These are phyloP conservation scores for Temnothorax longispinosus DNA, from an alignment of 1,140 invertebrate species.

Conservation along the genomic window DNA sequence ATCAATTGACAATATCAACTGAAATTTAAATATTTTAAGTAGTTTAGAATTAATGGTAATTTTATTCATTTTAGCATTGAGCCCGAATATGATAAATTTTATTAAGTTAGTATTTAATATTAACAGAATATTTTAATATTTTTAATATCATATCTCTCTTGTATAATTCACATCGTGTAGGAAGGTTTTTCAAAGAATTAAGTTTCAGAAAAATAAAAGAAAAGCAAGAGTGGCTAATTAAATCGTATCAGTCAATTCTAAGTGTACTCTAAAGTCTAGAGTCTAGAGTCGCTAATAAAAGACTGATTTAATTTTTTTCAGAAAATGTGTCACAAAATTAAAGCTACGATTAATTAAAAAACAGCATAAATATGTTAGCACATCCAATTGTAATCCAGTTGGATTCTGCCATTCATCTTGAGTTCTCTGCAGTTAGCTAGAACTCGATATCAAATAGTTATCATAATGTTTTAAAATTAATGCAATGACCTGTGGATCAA, in stretches of 20 bases:
- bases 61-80: background rate
- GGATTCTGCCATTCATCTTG: background rate
- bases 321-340: background rate
- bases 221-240: background rate
- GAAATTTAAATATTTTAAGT: background rate
- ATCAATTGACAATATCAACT: too few species aligned
- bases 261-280: background rate
- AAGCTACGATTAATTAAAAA: background rate
- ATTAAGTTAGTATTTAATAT: background rate
- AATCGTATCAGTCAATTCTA: background rate
- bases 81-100: background rate
- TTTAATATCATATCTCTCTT: background rate
- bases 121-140: background rate
- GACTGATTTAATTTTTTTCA: background rate
- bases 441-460: background rate
- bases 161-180: background rate
- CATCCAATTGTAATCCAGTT: background rate
- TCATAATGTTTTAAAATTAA: conserved; percentile 38
- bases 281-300: background rate
- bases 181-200: background rate
- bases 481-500: conserved; percentile 60
- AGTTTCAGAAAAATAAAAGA: background rate
- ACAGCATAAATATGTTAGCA: background rate
- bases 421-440: conserved; percentile 6
- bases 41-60: background rate